These are phyloP conservation scores for Ictalurus furcatus DNA, from an alignment of 2,113 vertebrate species.

Conservation along the genomic window DNA sequence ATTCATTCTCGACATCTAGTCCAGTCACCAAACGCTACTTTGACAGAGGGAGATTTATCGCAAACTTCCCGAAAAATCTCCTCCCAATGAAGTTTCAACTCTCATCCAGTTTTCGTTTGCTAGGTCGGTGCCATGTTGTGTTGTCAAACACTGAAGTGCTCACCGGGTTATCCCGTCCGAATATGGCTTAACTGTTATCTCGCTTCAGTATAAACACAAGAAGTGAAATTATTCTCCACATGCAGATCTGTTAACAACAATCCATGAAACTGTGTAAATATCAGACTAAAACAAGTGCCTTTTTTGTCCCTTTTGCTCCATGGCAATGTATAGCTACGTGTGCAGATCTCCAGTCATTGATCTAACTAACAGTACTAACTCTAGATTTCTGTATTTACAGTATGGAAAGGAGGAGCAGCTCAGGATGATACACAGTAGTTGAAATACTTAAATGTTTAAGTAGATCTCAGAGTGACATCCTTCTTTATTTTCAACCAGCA, in stretches of 20 bases:
- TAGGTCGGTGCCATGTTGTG: no score
- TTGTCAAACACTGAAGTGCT: no score
- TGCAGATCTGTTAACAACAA: not conserved
- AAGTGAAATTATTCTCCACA: not conserved
- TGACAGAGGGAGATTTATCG: no score
- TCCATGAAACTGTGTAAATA: not conserved
- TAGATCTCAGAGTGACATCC: not conserved
- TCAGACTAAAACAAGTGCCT: not conserved
- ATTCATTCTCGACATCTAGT: no score
- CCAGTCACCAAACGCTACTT: no score
- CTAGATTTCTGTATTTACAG: not conserved
- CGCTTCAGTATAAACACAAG: not conserved
- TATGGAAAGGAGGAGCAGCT: not conserved
- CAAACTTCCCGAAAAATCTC: no score
- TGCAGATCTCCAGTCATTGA: not conserved
- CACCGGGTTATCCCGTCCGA: no score
- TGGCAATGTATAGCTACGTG: not conserved
- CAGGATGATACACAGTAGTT: not conserved
- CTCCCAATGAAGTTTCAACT: no score
- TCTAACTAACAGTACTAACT: not conserved
- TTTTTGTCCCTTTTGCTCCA: not conserved
- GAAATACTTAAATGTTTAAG: not conserved
- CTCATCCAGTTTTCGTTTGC: no score
- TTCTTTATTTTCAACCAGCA: conserved; percentile 16
- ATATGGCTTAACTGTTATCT: not conserved